Evolutionary conservation across 2,113 vertebrate species (phyloP), one percentile per base, ranked within the genome.

Genomic region (Todiramphus saurophagus): DNA sequence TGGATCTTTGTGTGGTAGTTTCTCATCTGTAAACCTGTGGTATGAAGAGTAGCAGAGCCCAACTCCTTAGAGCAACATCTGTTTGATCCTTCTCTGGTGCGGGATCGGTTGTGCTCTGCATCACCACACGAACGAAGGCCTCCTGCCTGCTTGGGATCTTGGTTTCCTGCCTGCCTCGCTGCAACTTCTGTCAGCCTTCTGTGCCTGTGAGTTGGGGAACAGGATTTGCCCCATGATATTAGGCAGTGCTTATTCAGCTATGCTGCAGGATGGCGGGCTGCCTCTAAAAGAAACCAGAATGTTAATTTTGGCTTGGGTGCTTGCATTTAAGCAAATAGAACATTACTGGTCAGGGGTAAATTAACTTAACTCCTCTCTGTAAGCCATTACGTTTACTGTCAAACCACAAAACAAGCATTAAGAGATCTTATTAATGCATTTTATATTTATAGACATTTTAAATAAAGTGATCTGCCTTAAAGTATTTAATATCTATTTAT

Each of bases 231-330:
- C 92, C 20, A 2, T 82, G 86, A 68, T 63, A 33, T 77, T 91
- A 91, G 87, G 75, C 89, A 95, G 67, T 96, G 81, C 94, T 95
- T 90, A 75, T 95, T 95, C 91, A 87, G 91, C 96, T 95, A 66
- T 25, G 3, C 79, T 95, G 82, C 84, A 96, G 93, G 67, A 85
- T 83, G 94, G 94, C 91, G 17, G 55, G 73, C 91, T 97, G 97
- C 93, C 96, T 97, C 80, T 87, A 94, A 96, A 95, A 97, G 97
- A 97, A 97, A 97, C 97, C 97, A 96, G 97, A 97, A 97, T 97
- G 97, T 97, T 97, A 97, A 97, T 97, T 97, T 97, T 97, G 97
- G 97, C 97, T 89, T 77, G 70, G 67, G 13, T 55, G 62, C 93
- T 91, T 90, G 87, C 87, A 94, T 97, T 97, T 97, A 90, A 96